Conservation (phyloP, 2,113 vertebrate genomes). For the Fulmarus glacialis region DNA sequence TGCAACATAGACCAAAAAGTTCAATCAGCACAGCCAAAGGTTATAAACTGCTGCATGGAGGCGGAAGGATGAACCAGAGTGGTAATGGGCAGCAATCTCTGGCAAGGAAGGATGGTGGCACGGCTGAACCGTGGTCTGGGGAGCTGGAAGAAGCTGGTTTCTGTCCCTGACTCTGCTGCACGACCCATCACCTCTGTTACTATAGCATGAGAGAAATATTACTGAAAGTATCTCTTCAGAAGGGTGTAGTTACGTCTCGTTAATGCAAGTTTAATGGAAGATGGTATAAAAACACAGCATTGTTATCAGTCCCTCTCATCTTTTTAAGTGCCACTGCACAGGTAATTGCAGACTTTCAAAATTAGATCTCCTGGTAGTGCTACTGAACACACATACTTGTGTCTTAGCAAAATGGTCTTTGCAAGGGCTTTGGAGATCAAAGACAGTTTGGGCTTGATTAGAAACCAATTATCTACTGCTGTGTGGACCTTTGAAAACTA, state of each 20-base stretch:
- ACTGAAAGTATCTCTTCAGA: not conserved
- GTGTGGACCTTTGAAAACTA: slow-evolving; percentile 21
- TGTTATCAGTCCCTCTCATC: not conserved
- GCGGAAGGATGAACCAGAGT: not conserved
- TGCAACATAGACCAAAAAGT: not conserved
- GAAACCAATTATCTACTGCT: slow-evolving; percentile 54
- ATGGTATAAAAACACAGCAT: not conserved
- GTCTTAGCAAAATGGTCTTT: slow-evolving; percentile 2
- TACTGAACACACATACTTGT: not conserved
- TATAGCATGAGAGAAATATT: not conserved
- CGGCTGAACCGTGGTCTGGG: not conserved
- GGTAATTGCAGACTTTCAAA: slow-evolving; percentile 8
- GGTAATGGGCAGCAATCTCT: not conserved
- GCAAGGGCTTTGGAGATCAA: slow-evolving; percentile 20
- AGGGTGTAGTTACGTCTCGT: not conserved
- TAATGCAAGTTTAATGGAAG: not conserved
- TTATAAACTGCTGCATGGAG: not conserved
- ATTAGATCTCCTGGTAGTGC: not conserved
- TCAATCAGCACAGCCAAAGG: not conserved
- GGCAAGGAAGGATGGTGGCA: rapidly evolving
- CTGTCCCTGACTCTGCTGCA: not conserved
- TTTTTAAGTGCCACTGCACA: not conserved
- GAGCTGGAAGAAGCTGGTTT: not conserved
- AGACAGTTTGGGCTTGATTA: slow-evolving; percentile 32
- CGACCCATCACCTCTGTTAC: not conserved